Percentiles rank a stretch among this genome's conserved stretches.
Conservation (phyloP, 2,797 vertebrate genomes). For the Cuculus canorus region DNA sequence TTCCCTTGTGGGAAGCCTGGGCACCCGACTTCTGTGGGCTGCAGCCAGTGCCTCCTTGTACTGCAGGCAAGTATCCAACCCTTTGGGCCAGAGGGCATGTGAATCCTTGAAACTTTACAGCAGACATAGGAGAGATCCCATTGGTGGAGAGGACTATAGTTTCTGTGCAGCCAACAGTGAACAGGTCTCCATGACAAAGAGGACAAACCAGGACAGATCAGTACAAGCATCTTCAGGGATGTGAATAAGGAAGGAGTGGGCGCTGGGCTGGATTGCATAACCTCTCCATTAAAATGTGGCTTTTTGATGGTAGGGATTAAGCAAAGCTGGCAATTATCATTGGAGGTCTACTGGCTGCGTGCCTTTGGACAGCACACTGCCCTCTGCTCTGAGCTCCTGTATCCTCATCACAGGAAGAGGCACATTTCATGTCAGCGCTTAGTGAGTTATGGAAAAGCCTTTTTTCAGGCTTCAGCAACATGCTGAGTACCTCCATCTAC, state of each 20-base stretch:
- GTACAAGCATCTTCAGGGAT: background rate
- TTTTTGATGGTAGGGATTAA: background rate
- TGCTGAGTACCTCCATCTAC: background rate
- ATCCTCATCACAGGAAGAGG: background rate
- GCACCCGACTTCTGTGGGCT: constrained; percentile 38
- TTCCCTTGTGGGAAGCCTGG: background rate
- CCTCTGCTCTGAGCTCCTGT: background rate
- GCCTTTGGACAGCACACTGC: background rate
- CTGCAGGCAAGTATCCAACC: constrained; percentile 32
- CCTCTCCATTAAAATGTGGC: background rate
- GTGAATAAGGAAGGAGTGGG: background rate
- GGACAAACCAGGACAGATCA: background rate
- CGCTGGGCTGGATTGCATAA: background rate
- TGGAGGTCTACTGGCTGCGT: background rate
- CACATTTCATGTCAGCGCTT: fast-evolving
- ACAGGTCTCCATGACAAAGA: background rate
- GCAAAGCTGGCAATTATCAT: background rate
- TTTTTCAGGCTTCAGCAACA: background rate
- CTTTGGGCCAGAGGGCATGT: constrained; percentile 28
- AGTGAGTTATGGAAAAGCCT: background rate
- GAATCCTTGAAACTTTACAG: constrained; percentile 27
- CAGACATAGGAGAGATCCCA: background rate
- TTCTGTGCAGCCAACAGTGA: background rate
- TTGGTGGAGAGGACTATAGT: background rate
- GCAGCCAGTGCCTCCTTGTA: background rate